Conservation (phyloP, 2,113 vertebrate species). For the Tiliqua scincoides region DNA sequence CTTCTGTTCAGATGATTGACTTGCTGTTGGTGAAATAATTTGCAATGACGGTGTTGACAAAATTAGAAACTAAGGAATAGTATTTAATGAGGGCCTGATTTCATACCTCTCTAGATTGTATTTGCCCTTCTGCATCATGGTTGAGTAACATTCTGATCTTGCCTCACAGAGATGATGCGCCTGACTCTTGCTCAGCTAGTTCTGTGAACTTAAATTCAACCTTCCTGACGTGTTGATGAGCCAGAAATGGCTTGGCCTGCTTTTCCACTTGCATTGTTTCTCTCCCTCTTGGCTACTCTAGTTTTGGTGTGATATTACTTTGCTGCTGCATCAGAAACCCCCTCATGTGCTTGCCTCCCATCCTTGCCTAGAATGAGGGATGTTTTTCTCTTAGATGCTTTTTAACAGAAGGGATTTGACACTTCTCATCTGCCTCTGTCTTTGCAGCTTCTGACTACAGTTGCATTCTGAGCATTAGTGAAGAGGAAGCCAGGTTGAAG, state of each 20-base stretch:
- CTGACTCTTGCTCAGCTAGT: no score
- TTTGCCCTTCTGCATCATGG: no score
- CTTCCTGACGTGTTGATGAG: no score
- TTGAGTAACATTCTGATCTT: no score
- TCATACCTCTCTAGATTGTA: not conserved
- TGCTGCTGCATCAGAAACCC: not conserved
- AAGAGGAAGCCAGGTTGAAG: conserved; percentile 82
- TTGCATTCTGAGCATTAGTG: conserved; percentile 88
- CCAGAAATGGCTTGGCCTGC: no score
- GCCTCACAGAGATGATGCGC: no score
- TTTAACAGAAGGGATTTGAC: conserved; percentile 50
- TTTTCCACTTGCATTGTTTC: conserved; percentile 18
- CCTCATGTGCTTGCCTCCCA: not conserved
- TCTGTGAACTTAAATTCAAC: no score
- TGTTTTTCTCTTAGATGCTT: conserved; percentile 34
- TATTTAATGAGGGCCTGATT: not conserved
- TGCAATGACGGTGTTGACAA: not conserved
- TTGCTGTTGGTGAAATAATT: no score
- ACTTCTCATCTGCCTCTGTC: conserved; percentile 80
- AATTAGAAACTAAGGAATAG: not conserved
- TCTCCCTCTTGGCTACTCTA: conserved; percentile 3
- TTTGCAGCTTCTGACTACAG: conserved; percentile 91
- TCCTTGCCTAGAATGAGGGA: no score
- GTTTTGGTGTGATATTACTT: not conserved
- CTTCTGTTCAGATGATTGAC: no score